Conservation (phyloP, 2,797 vertebrate species). For the Heteromormyrus szaboi region DNA sequence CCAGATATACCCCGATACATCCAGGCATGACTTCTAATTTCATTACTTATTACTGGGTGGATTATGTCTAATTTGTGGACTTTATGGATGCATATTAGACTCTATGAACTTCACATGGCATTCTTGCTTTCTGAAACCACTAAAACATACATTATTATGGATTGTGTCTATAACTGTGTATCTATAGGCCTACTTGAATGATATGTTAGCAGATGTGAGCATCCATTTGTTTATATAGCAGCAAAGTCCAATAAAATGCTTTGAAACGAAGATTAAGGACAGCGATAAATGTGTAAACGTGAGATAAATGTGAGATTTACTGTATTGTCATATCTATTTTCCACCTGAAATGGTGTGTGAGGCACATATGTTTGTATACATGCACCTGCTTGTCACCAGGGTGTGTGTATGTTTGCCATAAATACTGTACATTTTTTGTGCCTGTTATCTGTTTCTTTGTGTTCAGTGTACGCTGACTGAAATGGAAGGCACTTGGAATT, state of each 20-base stretch:
- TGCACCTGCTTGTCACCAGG: background rate
- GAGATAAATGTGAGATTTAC: background rate
- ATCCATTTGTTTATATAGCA: background rate
- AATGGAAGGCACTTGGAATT: slow-evolving; percentile 68
- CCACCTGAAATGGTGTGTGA: background rate
- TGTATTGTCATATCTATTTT: background rate
- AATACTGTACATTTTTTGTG: background rate
- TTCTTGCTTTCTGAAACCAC: background rate
- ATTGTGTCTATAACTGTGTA: background rate
- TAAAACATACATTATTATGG: background rate
- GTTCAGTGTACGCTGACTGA: slow-evolving; percentile 23
- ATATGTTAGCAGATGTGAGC: background rate
- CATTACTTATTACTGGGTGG: background rate
- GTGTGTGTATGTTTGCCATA: background rate
- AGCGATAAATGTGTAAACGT: background rate
- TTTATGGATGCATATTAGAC: background rate
- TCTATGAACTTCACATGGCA: background rate
- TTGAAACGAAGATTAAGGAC: background rate
- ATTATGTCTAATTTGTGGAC: background rate
- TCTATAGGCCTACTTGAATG: background rate
- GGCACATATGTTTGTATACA: background rate
- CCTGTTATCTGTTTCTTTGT: background rate
- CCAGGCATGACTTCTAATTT: background rate
- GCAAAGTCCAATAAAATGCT: background rate
- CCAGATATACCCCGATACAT: background rate